phyloP scores from a whole-genome alignment of 2,113 vertebrate genomes.

The Mormyrus iriodes region DNA sequence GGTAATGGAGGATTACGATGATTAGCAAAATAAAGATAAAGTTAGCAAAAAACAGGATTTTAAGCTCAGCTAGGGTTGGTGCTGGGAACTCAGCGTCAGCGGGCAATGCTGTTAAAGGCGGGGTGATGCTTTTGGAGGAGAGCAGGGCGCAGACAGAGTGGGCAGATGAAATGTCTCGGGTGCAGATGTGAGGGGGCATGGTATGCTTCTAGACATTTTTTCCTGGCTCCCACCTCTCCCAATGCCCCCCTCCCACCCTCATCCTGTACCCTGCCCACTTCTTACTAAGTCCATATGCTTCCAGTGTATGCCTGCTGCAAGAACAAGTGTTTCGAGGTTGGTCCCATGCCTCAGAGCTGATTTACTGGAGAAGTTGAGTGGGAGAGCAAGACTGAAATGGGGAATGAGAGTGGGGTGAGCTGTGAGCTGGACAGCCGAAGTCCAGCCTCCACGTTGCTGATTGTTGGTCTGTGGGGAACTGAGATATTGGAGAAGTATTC shows the following conservation, averaged over 20 bases:
- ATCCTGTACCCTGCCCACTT: neutral
- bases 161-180: neutral
- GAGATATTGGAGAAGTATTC: neutral
- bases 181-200: neutral
- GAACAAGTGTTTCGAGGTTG: neutral
- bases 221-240: neutral
- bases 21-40: neutral
- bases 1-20: neutral
- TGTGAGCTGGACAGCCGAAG: neutral
- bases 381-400: neutral
- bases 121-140: neutral
- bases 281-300: slow-evolving; percentile 1
- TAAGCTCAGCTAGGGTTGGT: neutral
- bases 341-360: neutral
- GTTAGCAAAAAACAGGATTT: neutral
- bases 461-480: neutral
- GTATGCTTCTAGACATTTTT: neutral
- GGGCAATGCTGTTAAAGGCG: neutral
- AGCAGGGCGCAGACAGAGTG: neutral
- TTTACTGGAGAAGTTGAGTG: neutral
- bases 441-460: neutral
- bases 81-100: neutral
- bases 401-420: neutral
- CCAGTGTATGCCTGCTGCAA: neutral
- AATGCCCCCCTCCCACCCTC: neutral